phyloP scores from a whole-genome alignment of 2,113 vertebrate genomes.

The Ia io region DNA sequence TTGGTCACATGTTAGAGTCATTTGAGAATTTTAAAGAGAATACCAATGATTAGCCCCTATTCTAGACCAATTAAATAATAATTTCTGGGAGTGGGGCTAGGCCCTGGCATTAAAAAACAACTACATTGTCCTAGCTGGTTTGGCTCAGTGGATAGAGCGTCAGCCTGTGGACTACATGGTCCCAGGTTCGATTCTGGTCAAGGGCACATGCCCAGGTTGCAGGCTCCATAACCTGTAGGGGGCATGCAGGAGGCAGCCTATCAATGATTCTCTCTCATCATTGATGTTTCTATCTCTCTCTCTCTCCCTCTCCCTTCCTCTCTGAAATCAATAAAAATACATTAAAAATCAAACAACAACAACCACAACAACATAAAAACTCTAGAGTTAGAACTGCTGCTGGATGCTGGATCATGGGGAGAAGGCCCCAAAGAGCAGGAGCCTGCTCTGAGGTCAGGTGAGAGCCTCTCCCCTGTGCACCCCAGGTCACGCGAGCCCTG shows the following conservation, averaged over 20 bases:
- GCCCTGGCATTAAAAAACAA: not conserved
- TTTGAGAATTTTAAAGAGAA: conserved; percentile 28
- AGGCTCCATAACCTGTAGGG: too few species aligned
- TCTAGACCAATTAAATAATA: conserved; percentile 1
- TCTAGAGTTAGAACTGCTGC: not conserved
- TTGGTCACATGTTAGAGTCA: not conserved
- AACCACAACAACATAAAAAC: not conserved
- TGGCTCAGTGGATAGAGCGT: too few species aligned
- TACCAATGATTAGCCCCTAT: not conserved
- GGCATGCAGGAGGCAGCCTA: too few species aligned
- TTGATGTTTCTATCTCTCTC: too few species aligned
- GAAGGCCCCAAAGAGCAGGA: not conserved
- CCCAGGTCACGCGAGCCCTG: not conserved
- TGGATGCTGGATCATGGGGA: not conserved
- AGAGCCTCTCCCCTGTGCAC: not conserved
- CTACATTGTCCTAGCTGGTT: too few species aligned
- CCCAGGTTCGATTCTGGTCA: too few species aligned
- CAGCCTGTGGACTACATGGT: too few species aligned
- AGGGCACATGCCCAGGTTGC: too few species aligned
- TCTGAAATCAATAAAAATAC: too few species aligned
- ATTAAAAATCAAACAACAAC: not conserved
- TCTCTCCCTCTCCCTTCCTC: too few species aligned
- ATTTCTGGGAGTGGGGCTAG: not conserved
- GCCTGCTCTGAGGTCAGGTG: not conserved
- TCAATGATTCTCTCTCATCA: too few species aligned